Evolutionary conservation across 2,113 vertebrate species (phyloP).

Genomic region (Paratilapia polleni): DNA sequence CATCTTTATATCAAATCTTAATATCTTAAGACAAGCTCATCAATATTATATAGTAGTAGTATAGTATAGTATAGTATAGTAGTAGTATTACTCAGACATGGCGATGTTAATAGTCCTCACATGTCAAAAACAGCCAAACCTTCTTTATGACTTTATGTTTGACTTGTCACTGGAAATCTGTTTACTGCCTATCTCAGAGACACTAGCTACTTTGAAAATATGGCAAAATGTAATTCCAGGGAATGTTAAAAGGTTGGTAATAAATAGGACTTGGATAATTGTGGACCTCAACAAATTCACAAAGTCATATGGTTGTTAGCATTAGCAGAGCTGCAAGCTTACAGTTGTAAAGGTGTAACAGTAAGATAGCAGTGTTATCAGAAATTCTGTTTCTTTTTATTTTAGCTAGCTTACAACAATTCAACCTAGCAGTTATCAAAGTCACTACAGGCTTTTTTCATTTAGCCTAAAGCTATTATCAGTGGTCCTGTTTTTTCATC

Average conservation of each 20-base stretch:
- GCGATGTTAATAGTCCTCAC: background rate
- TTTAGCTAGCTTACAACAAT: background rate
- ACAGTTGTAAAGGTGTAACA: background rate
- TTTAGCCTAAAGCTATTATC: background rate
- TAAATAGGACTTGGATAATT: background rate
- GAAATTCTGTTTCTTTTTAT: background rate
- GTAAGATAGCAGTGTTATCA: background rate
- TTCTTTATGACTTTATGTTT: background rate
- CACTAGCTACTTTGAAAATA: background rate
- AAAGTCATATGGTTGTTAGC: background rate
- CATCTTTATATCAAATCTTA: background rate
- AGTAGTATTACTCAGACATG: background rate
- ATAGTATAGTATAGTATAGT: too few species aligned
- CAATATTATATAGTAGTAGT: too few species aligned
- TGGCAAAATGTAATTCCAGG: background rate
- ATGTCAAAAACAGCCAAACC: background rate
- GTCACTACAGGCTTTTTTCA: background rate
- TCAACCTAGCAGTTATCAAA: background rate
- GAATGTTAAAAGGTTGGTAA: background rate
- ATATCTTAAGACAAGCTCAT: background rate
- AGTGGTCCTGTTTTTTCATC: background rate
- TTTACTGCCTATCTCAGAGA: background rate
- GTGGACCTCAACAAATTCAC: background rate
- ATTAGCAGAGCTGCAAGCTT: background rate
- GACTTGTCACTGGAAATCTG: background rate